phyloP scores from a whole-genome alignment of 2,113 vertebrate species.

The Peromyscus maniculatus region DNA sequence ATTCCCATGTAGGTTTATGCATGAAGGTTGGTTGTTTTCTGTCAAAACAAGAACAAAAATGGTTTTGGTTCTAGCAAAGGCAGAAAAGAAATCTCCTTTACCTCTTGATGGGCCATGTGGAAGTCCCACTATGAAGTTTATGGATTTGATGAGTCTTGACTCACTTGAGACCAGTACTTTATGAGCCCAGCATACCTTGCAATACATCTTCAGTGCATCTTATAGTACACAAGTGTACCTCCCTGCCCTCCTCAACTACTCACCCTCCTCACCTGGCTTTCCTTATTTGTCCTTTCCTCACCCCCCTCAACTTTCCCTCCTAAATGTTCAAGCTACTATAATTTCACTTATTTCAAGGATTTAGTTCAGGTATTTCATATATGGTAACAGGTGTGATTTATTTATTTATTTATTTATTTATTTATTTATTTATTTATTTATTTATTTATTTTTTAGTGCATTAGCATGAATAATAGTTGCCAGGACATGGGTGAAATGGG shows the following conservation, averaged over 20 bases:
- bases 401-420: background rate
- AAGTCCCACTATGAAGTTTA: background rate
- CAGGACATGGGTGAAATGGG: background rate
- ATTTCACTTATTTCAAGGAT: background rate
- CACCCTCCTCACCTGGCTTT: background rate
- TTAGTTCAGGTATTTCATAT: background rate
- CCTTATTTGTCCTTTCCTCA: background rate
- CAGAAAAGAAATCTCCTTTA: background rate
- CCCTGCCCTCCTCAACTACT: background rate
- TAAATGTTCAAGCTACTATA: background rate
- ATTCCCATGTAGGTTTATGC: background rate
- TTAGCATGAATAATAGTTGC: background rate
- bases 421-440: too few relatives aligned
- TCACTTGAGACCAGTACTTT: background rate
- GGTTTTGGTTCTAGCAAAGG: background rate
- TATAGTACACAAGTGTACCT: background rate
- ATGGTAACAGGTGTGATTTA: background rate
- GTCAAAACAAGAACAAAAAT: background rate
- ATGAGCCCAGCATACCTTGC: background rate
- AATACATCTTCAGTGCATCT: background rate
- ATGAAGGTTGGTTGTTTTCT: background rate
- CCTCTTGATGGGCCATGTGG: background rate
- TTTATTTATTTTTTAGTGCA: background rate
- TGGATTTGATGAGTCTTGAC: background rate
- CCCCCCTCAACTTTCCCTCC: background rate